Conservation (phyloP, 2,888 invertebrate species). For the Osedax frankpressi region DNA sequence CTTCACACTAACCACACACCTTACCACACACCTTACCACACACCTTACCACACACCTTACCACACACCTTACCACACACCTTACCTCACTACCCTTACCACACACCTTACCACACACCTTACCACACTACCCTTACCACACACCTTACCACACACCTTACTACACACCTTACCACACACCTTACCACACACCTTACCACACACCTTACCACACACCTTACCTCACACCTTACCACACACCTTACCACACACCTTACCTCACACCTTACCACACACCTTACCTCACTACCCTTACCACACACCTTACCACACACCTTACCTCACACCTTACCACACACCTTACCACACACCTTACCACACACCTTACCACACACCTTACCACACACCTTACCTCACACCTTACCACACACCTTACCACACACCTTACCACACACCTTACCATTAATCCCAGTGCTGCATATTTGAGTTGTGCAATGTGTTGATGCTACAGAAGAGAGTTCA, state of each 20-base stretch:
- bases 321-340: slow-evolving; percentile 19
- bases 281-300: neutral
- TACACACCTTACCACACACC: neutral
- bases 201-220: too few relatives aligned
- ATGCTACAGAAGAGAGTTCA: slow-evolving; percentile 62
- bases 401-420: neutral
- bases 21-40: slow-evolving; percentile 47
- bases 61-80: neutral
- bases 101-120: neutral
- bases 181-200: neutral
- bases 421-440: slow-evolving; percentile 24
- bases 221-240: neutral
- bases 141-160: slow-evolving; percentile 39
- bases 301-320: neutral
- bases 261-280: slow-evolving; percentile 28
- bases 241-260: neutral
- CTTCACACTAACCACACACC: neutral
- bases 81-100: neutral
- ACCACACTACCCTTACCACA: neutral
- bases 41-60: neutral
- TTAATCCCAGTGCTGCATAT: slow-evolving; percentile 52
- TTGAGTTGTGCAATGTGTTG: slow-evolving; percentile 55
- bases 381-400: neutral
- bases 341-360: slow-evolving; percentile 37
- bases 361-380: neutral